These are phyloP conservation scores for Caranx ignobilis DNA, from an alignment of 2,113 vertebrate genomes.

Conservation along the genomic window DNA sequence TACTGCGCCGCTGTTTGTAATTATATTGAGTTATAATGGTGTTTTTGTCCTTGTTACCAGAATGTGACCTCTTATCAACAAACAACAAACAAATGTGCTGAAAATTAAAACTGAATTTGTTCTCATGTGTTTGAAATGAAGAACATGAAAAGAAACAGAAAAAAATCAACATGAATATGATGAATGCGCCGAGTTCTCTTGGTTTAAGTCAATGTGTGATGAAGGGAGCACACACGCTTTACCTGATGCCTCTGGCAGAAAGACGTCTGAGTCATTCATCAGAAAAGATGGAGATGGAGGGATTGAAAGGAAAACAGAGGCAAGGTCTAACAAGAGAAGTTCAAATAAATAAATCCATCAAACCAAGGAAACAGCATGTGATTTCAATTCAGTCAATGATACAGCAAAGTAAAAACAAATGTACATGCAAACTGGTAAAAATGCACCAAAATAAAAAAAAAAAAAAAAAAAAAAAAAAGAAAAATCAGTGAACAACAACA, in stretches of 20 bases:
- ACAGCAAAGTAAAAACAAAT: constrained; percentile 16
- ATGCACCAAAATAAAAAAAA: constrained; percentile 1
- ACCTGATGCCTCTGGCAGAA: constrained; percentile 80
- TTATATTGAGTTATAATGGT: background rate
- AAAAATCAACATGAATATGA: background rate
- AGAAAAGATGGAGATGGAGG: constrained; percentile 74
- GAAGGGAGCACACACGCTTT: constrained; percentile 48
- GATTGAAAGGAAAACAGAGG: constrained; percentile 79
- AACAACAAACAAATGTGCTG: constrained; percentile 3
- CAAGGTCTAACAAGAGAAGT: constrained; percentile 74
- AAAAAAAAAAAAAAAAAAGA: constrained; percentile 23
- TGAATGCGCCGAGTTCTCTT: background rate
- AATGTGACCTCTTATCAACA: background rate
- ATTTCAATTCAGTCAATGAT: background rate
- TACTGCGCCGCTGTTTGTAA: background rate
- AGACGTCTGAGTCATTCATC: constrained; percentile 72
- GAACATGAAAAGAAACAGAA: background rate
- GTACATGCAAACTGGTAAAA: background rate
- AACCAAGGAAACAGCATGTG: constrained; percentile 25
- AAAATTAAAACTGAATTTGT: background rate
- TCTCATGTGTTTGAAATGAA: background rate
- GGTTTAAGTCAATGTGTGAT: background rate
- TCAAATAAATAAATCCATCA: constrained; percentile 19
- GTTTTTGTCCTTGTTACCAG: background rate
- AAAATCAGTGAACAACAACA: background rate